phyloP scores from a whole-genome alignment of 2,113 vertebrate species.

The Galemys pyrenaicus region DNA sequence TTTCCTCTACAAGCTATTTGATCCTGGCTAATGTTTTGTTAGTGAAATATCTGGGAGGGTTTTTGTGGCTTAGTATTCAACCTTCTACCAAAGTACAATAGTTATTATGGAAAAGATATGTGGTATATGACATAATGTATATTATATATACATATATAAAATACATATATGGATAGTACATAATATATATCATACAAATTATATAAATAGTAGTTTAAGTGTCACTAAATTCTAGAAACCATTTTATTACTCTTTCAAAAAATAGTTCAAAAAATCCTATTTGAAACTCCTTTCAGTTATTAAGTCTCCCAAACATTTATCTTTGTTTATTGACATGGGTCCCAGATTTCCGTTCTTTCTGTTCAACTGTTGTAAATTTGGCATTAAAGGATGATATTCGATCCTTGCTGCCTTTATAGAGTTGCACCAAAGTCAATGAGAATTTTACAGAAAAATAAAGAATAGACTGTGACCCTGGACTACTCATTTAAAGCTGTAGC shows the following conservation, averaged over 20 bases:
- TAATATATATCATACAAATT: neutral
- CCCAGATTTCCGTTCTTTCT: slow-evolving; percentile 73
- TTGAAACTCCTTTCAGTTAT: slow-evolving; percentile 56
- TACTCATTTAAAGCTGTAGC: slow-evolving; percentile 50
- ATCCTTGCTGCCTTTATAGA: slow-evolving; percentile 63
- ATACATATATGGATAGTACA: neutral
- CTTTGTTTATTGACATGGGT: slow-evolving; percentile 69
- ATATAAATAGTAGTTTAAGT: neutral
- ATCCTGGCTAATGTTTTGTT: neutral
- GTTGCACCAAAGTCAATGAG: slow-evolving; percentile 69
- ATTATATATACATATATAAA: neutral
- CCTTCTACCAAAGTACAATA: neutral
- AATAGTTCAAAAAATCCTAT: neutral
- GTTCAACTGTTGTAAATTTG: slow-evolving; percentile 56
- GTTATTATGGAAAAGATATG: neutral
- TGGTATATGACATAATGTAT: neutral
- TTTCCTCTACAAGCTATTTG: neutral
- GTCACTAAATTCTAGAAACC: neutral
- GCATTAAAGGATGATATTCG: slow-evolving; percentile 62
- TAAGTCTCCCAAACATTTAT: slow-evolving; percentile 60
- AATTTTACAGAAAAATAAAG: slow-evolving; percentile 48
- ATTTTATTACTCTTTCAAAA: neutral
- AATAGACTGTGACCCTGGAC: slow-evolving; percentile 20
- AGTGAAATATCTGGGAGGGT: neutral
- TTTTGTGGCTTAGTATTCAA: neutral